phyloP scores from a whole-genome alignment of 2,113 vertebrate species.

The Amia ocellicauda region DNA sequence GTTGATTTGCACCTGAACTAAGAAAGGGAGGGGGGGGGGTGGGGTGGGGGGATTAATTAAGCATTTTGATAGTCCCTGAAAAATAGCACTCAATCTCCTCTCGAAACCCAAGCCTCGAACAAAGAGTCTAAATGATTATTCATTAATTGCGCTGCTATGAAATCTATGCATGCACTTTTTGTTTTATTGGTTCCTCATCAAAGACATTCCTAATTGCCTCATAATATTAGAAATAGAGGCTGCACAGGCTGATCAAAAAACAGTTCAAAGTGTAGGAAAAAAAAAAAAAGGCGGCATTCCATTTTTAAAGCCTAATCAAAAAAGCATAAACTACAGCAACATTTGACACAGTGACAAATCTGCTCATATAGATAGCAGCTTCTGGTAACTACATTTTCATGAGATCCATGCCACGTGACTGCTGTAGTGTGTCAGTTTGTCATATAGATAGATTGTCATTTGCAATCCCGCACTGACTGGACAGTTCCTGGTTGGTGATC shows the following conservation, averaged over 20 bases:
- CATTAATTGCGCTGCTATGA: constrained; percentile 60
- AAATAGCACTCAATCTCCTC: constrained; percentile 38
- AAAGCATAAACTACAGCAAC: neutral
- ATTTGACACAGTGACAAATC: neutral
- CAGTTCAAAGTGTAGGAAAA: constrained; percentile 43
- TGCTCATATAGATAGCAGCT: neutral
- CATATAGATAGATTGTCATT: no score
- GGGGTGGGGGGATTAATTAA: constrained; percentile 40
- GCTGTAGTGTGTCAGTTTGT: no score
- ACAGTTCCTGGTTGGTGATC: no score
- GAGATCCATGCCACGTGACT: no score
- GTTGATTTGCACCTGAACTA: constrained; percentile 16
- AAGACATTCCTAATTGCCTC: constrained; percentile 65
- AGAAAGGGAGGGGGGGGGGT: constrained; percentile 15
- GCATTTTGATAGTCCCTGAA: constrained; percentile 38
- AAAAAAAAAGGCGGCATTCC: constrained; percentile 16
- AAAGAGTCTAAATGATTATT: constrained; percentile 67
- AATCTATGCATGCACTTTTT: constrained; percentile 54
- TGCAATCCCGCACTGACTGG: no score
- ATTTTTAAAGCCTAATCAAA: constrained; percentile 2
- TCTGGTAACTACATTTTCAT: neutral
- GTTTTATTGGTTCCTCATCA: constrained; percentile 49
- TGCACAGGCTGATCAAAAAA: constrained; percentile 31
- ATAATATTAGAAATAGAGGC: constrained; percentile 43
- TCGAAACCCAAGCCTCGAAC: constrained; percentile 53